phyloP scores from a whole-genome alignment of 2,797 vertebrate genomes.

The Ambastaia sidthimunki region DNA sequence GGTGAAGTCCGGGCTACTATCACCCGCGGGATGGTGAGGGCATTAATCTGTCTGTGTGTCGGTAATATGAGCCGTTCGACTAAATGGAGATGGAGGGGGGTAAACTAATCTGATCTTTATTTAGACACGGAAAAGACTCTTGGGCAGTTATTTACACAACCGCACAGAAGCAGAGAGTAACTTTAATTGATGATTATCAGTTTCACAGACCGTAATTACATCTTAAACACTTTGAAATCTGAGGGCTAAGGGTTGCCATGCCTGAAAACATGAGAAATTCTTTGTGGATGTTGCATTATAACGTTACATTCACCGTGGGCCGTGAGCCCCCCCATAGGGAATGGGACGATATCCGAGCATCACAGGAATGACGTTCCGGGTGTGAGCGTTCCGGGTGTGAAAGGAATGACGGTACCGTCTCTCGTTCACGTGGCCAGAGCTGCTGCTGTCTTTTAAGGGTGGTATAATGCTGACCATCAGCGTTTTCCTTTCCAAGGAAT shows the following conservation, averaged over 20 bases:
- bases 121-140: slow-evolving; percentile 62
- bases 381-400: slow-evolving; percentile 55
- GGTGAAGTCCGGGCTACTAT: slow-evolving; percentile 5
- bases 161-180: slow-evolving; percentile 36
- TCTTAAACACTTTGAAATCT: slow-evolving; percentile 18
- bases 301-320: slow-evolving; percentile 2
- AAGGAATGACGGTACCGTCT: slow-evolving; percentile 62
- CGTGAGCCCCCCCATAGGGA: slow-evolving; percentile 27
- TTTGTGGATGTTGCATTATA: slow-evolving; percentile 10
- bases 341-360: slow-evolving; percentile 45
- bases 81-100: slow-evolving; percentile 61
- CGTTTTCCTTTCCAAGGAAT: slow-evolving; percentile 61
- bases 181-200: slow-evolving; percentile 28
- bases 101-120: slow-evolving; percentile 66
- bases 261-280: slow-evolving; percentile 24
- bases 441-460: slow-evolving; percentile 67
- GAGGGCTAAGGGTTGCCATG: slow-evolving; percentile 34
- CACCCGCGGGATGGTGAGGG: slow-evolving; percentile 28
- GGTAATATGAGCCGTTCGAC: slow-evolving; percentile 72
- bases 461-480: slow-evolving; percentile 69
- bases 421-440: slow-evolving; percentile 58
- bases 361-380: slow-evolving; percentile 56
- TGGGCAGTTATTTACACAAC: slow-evolving; percentile 39
- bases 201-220: not conserved
- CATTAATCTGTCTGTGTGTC: slow-evolving; percentile 34